phyloP scores from a whole-genome alignment of 2,113 vertebrate species.

The Etia nguti region DNA sequence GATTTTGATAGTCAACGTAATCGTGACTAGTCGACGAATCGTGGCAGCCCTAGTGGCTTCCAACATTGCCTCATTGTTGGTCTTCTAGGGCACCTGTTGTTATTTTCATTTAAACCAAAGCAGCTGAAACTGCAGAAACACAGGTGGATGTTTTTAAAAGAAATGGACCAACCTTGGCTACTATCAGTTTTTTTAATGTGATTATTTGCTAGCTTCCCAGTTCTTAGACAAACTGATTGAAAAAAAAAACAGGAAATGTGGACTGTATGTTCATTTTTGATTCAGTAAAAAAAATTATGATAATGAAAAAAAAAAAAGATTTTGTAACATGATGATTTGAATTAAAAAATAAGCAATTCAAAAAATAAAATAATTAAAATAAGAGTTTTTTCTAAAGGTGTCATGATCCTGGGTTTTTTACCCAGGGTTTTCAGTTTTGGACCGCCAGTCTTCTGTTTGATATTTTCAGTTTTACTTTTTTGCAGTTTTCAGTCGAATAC shows the following conservation, averaged over 20 bases:
- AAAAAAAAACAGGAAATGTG: neutral
- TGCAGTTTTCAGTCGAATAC: rapidly evolving
- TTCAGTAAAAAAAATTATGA: neutral
- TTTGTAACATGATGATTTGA: neutral
- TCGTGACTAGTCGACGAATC: too few relatives aligned
- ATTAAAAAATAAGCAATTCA: rapidly evolving
- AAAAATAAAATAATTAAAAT: neutral
- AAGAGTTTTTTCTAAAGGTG: neutral
- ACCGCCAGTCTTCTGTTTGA: neutral
- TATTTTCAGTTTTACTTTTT: neutral
- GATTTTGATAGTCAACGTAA: too few relatives aligned
- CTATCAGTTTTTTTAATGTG: neutral
- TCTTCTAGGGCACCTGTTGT: neutral
- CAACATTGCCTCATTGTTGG: too few relatives aligned
- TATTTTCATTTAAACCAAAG: neutral
- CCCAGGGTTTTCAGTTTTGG: neutral
- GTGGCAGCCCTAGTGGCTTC: too few relatives aligned
- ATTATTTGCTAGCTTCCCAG: neutral
- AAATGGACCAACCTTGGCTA: neutral
- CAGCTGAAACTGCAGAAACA: neutral
- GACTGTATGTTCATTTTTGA: neutral
- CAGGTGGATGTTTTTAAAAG: neutral
- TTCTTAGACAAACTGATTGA: too few relatives aligned
- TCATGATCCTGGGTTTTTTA: neutral
- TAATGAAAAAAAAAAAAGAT: neutral